Percentiles rank a stretch among this genome's conserved stretches.
phyloP scores from a whole-genome alignment of 92 coral and sea anemone genomes.

The Bergia sp. region DNA sequence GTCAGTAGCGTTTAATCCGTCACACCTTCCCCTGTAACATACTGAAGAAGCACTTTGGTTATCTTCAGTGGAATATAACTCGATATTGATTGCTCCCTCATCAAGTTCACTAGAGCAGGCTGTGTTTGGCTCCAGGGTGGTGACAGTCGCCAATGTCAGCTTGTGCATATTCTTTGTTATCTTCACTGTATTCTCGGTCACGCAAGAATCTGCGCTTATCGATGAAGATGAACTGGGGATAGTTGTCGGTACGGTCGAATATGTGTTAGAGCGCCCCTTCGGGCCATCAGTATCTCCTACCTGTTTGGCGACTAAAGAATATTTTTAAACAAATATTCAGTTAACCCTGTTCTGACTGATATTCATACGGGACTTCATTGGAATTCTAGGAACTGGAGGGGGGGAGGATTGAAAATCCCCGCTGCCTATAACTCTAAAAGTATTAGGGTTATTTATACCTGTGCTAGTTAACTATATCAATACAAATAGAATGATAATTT shows the following conservation, averaged over 20 bases:
- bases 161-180: not conserved
- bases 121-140: not conserved
- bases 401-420: too few relatives aligned
- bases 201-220: not conserved
- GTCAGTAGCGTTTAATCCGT: not conserved
- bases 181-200: not conserved
- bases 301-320: not conserved
- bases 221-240: not conserved
- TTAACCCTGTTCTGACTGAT: not conserved
- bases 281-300: not conserved
- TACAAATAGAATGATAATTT: not conserved
- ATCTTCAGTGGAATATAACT: constrained; percentile 5
- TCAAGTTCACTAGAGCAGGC: not conserved
- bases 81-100: not conserved
- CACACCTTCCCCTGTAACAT: not conserved
- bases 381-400: not conserved
- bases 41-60: constrained; percentile 1
- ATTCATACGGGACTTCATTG: not conserved
- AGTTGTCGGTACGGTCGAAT: not conserved
- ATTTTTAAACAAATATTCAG: not conserved
- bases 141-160: not conserved
- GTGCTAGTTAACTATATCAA: not conserved
- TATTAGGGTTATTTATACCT: too few relatives aligned
- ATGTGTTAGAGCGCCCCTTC: not conserved
- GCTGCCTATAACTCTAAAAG: too few relatives aligned